Conservation (phyloP, 2,113 vertebrate species). For the Indri indri region DNA sequence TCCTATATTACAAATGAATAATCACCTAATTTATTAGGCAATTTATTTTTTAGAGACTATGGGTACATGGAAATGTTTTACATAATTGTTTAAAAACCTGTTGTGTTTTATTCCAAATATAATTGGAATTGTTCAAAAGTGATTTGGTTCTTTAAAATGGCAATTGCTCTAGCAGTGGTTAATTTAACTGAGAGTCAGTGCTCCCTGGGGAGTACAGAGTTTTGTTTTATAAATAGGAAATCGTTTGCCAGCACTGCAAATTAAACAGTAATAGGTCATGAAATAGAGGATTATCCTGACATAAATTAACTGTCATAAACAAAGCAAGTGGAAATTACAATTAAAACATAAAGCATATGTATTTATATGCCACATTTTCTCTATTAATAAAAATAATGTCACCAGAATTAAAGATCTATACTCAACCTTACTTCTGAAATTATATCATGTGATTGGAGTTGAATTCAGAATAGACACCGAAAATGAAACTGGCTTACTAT, state of each 20-base stretch:
- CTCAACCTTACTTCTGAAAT: not conserved
- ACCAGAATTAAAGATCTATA: not conserved
- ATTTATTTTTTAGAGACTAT: not conserved
- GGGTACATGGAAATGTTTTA: not conserved
- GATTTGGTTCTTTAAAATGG: constrained; percentile 3
- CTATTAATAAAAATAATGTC: not conserved
- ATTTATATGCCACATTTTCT: not conserved
- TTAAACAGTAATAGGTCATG: not conserved
- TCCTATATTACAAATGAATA: not conserved
- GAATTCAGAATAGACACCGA: not conserved
- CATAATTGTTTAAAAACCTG: not conserved
- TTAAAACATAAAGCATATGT: not conserved
- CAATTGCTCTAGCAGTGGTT: constrained; percentile 33
- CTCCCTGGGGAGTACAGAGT: not conserved
- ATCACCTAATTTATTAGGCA: not conserved
- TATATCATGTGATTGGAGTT: not conserved
- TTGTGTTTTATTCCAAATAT: not conserved
- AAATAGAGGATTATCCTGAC: not conserved
- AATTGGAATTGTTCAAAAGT: constrained; percentile 13
- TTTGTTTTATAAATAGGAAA: constrained; percentile 30
- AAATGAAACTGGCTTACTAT: not conserved
- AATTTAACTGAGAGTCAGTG: constrained; percentile 8
- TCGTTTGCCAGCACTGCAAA: not conserved
- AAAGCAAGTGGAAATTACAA: not conserved
- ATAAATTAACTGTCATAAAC: not conserved